Evolutionary conservation across 2,888 invertebrate species (phyloP).

Genomic region (Scaptomyza flava): DNA sequence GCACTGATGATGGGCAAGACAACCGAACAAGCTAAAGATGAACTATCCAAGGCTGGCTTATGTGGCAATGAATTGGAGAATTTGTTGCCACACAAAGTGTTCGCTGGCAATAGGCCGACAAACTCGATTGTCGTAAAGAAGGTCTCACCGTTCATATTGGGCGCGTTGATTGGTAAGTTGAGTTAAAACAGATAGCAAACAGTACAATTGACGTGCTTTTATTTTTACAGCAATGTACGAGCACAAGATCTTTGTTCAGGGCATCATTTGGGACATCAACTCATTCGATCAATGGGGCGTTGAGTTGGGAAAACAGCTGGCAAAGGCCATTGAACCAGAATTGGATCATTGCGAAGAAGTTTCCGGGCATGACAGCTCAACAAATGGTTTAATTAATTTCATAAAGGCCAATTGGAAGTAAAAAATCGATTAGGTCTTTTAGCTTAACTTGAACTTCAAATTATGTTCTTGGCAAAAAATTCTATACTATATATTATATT

Average conservation of each 20-base stretch:
- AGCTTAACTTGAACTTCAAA: constrained; percentile 28
- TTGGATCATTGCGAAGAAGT: constrained; percentile 88
- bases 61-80: constrained; percentile 89
- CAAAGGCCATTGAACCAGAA: constrained; percentile 99
- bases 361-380: constrained; percentile 94
- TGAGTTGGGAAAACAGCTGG: constrained; percentile 98
- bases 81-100: constrained; percentile 97
- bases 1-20: constrained; percentile 94
- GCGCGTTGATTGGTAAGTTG: constrained; percentile 93
- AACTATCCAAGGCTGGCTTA: constrained; percentile 92
- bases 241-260: constrained; percentile 99
- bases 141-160: constrained; percentile 96
- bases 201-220: background rate
- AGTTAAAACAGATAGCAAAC: background rate
- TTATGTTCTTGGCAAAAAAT: constrained; percentile 52
- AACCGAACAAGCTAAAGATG: constrained; percentile 88
- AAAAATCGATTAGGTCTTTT: constrained; percentile 24
- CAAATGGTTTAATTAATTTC: constrained; percentile 98
- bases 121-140: constrained; percentile 97
- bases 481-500: constrained; percentile 41
- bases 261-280: constrained; percentile 99
- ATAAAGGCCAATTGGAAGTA: constrained; percentile 88
- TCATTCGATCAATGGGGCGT: constrained; percentile 99
- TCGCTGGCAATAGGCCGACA: constrained; percentile 98
- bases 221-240: constrained; percentile 93